Percentiles rank a stretch among this genome's conserved stretches.
Evolutionary conservation across 2,888 invertebrate genomes (phyloP).

Genomic region (Agrotis ipsilon): DNA sequence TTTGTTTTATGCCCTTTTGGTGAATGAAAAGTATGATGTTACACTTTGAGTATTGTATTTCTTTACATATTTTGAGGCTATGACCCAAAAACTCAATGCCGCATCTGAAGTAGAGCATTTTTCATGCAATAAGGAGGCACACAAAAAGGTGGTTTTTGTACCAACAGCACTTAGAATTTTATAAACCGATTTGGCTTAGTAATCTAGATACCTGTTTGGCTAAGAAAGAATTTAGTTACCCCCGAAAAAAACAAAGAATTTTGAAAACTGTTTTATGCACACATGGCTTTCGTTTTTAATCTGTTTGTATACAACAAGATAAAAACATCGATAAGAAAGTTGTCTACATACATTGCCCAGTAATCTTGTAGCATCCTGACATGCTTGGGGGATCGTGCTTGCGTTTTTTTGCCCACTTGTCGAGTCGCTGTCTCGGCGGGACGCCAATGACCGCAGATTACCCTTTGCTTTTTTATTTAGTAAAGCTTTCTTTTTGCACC

Average conservation of each 20-base stretch:
- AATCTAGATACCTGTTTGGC: too few relatives aligned
- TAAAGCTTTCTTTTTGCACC: background rate
- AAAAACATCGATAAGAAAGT: conserved; percentile 8
- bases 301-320: conserved; percentile 1
- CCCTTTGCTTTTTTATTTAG: background rate
- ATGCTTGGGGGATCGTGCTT: conserved; percentile 8
- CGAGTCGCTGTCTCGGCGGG: background rate
- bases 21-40: conserved; percentile 16
- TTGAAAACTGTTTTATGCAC: background rate
- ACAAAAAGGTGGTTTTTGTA: too few relatives aligned
- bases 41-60: conserved; percentile 22
- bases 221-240: too few relatives aligned
- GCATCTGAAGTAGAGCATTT: background rate
- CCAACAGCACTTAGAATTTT: too few relatives aligned
- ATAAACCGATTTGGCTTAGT: too few relatives aligned
- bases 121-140: background rate
- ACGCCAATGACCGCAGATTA: background rate
- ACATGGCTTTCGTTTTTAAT: background rate
- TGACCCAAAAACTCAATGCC: background rate
- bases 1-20: background rate
- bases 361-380: conserved; percentile 2
- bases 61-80: background rate
- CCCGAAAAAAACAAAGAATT: background rate
- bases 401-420: conserved; percentile 37
- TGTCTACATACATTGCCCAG: conserved; percentile 35